These are phyloP conservation scores for Melanotaenia nigrans DNA, from an alignment of 2,797 vertebrate genomes.

Conservation along the genomic window DNA sequence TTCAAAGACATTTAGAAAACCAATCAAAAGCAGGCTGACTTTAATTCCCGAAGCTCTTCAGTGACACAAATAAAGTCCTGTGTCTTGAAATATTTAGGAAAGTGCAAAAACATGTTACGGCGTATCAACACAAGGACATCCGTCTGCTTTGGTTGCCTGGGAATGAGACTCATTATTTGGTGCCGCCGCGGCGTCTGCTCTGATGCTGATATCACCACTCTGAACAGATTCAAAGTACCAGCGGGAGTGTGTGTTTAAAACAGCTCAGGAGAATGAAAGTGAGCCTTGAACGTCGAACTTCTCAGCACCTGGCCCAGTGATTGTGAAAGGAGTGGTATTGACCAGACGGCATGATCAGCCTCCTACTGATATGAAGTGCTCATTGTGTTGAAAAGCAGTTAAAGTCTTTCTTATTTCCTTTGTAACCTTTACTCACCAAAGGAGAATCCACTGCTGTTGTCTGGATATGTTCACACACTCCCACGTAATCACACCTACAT, in stretches of 20 bases:
- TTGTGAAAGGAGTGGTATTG: conserved; percentile 39
- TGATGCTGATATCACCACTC: conserved; percentile 27
- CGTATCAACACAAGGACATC: neutral
- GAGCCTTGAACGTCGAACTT: conserved; percentile 31
- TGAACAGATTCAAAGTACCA: conserved; percentile 34
- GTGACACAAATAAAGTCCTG: neutral
- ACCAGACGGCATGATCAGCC: conserved; percentile 48
- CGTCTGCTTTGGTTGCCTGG: conserved; percentile 1
- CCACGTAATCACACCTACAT: conserved; percentile 10
- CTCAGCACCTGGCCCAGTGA: conserved; percentile 34
- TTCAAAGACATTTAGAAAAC: too few species aligned
- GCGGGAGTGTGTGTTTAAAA: conserved; percentile 31
- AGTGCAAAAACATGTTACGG: neutral
- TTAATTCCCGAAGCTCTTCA: neutral
- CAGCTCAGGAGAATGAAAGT: conserved; percentile 21
- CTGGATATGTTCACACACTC: conserved; percentile 12
- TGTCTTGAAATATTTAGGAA: neutral
- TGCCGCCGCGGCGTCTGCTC: neutral
- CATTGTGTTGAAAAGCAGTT: conserved; percentile 23
- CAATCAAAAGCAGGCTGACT: too few species aligned
- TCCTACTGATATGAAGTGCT: conserved; percentile 31
- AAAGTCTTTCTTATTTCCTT: conserved; percentile 31
- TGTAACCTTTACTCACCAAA: conserved; percentile 25
- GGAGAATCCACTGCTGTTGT: conserved; percentile 10
- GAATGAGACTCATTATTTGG: conserved; percentile 11